These are phyloP conservation scores for Cyclopterus lumpus DNA, from an alignment of 2,797 vertebrate genomes.

Conservation along the genomic window DNA sequence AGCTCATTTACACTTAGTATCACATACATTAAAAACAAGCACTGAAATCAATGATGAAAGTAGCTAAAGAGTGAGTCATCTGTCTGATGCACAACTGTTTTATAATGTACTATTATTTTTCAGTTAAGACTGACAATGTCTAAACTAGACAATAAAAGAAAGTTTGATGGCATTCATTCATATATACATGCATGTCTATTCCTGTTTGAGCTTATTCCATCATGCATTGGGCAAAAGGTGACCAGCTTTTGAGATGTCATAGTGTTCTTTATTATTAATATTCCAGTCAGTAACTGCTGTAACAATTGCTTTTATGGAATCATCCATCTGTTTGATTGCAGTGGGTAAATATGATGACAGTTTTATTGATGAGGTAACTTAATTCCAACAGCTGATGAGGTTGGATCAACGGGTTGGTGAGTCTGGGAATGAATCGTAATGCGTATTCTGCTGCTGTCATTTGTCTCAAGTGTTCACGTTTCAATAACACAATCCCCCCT, in stretches of 20 bases:
- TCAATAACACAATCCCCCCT: slow-evolving; percentile 38
- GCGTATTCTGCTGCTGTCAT: slow-evolving; percentile 51
- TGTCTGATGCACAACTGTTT: background rate
- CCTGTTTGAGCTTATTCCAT: background rate
- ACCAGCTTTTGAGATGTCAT: slow-evolving; percentile 36
- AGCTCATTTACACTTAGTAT: background rate
- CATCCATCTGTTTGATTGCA: slow-evolving; percentile 82
- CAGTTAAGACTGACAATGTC: background rate
- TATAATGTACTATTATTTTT: background rate
- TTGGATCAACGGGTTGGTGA: slow-evolving; percentile 54
- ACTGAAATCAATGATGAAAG: background rate
- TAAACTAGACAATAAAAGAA: too few relatives aligned
- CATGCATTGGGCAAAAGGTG: background rate
- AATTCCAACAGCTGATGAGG: slow-evolving; percentile 74
- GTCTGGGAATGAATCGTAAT: slow-evolving; percentile 57
- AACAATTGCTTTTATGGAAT: slow-evolving; percentile 76
- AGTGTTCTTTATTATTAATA: slow-evolving; percentile 71
- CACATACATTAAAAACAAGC: background rate
- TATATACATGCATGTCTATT: background rate
- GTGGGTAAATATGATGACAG: slow-evolving; percentile 73
- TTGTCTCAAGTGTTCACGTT: slow-evolving; percentile 66
- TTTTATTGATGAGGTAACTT: slow-evolving; percentile 80
- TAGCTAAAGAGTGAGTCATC: background rate
- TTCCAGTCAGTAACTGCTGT: slow-evolving; percentile 68
- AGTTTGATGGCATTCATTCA: background rate